Base-by-base conservation (phyloP, 2,888 invertebrate species). In the Leptinotarsa rubiginosa region DNA sequence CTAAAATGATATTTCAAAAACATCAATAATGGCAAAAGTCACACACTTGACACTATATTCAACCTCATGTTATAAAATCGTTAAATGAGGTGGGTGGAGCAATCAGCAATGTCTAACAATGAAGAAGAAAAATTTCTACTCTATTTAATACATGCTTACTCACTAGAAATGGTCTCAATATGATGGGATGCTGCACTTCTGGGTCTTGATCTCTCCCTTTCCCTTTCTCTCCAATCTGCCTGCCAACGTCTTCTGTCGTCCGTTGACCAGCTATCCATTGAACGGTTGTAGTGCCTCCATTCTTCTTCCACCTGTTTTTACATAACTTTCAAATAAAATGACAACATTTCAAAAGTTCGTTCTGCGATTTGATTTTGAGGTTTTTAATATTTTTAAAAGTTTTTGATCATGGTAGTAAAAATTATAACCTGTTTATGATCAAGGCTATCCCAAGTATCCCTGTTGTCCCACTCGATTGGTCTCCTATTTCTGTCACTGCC, bases 201-300 rank as follows among this genome's bases (percentile, higher is more conserved):
- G 3, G 88, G 80, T 83, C 90, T 76, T 84, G 89, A 87, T 87
- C 88, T 78, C 83, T 87, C 84, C 56, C 56, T 47, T 5, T 56
- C 25, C 86, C 85, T 74, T 22, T 83, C 81, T 59, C 85, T 81
- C 85, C 85, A 85, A 67, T 85, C 84, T 13, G 80, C 79, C 20
- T 78, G 81, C 83, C 85, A 85, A 64, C 89, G 86, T 62, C 89
- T 87, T 67, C 91, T 89, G 77, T 91, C 91, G 70, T 92, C 92
- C 62, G 89, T 89, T 18, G 83, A 80, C 88, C 88, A 88, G 73
- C 82, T 84, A 70, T 87, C 88, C 80, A 86, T 80, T 1, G 85
- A 83, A 16, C 87, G 75, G 65, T 83, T 83, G 72, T 84, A 84
- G 79, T 86, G 86, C 20, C 86, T 79, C 88, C 88, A 88, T 72